phyloP scores from a whole-genome alignment of 2,888 invertebrate species.

The Dugesia japonica region DNA sequence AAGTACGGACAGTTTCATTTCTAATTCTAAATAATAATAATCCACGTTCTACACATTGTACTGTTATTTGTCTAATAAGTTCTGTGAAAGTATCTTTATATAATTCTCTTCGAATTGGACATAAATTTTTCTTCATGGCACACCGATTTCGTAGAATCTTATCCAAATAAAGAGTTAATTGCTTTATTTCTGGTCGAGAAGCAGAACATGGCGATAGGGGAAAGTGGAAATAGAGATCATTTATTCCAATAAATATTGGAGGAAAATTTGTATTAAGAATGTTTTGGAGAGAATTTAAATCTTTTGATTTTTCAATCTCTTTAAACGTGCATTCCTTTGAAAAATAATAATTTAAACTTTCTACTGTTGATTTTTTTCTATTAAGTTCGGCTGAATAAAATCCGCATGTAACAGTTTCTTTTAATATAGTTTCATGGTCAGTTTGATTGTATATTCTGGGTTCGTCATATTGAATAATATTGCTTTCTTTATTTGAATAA shows the following conservation, averaged over 20 bases:
- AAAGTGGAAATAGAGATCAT: not conserved
- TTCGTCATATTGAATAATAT: constrained; percentile 5
- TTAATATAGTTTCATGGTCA: not conserved
- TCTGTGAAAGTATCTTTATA: not conserved
- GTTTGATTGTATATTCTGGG: not conserved
- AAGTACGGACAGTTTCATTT: not conserved
- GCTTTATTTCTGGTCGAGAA: not conserved
- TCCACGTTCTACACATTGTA: not conserved
- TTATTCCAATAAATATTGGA: not conserved
- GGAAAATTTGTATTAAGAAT: not conserved
- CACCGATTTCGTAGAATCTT: not conserved
- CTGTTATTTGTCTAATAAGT: not conserved
- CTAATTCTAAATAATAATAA: not conserved
- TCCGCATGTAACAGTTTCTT: not conserved
- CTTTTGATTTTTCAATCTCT: not conserved
- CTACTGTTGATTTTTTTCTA: not conserved
- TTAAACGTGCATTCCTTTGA: not conserved
- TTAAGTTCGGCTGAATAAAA: not conserved
- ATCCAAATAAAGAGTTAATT: not conserved
- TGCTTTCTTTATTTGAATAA: constrained; percentile 1
- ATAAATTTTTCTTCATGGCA: constrained; percentile 9
- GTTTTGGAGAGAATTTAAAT: not conserved
- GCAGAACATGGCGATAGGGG: not conserved
- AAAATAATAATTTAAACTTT: not conserved
- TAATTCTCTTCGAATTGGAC: constrained; percentile 12